phyloP scores from a whole-genome alignment of 1,140 invertebrate species.

The Gonioctena quinquepunctata region DNA sequence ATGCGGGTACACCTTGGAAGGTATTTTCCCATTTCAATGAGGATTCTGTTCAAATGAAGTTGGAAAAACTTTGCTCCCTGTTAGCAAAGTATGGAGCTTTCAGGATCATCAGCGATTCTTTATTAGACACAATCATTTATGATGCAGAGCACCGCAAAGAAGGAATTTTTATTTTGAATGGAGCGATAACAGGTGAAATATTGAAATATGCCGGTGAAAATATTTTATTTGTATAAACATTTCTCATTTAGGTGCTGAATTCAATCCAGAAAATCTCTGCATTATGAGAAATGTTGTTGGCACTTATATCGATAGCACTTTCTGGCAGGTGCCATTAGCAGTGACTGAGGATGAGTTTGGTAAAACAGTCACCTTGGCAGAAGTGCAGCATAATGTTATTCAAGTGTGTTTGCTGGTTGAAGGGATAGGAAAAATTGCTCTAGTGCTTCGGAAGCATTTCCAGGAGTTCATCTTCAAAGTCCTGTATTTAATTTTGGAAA shows the following conservation, averaged over 20 bases:
- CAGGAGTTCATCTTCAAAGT: constrained; percentile 64
- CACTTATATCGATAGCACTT: constrained; percentile 59
- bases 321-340: constrained; percentile 64
- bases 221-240: no score
- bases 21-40: constrained; percentile 60
- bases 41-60: constrained; percentile 54
- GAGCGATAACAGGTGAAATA: constrained; percentile 59
- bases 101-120: constrained; percentile 60
- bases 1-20: constrained; percentile 58
- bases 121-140: constrained; percentile 61
- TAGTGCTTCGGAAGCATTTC: constrained; percentile 57
- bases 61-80: constrained; percentile 57
- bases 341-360: constrained; percentile 38
- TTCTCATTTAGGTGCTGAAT: constrained; percentile 44
- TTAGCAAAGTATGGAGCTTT: constrained; percentile 60
- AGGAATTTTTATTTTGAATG: constrained; percentile 60
- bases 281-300: constrained; percentile 59
- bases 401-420: constrained; percentile 66
- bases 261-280: constrained; percentile 28
- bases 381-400: constrained; percentile 65
- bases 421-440: constrained; percentile 65
- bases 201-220: neutral
- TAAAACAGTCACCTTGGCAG: constrained; percentile 45
- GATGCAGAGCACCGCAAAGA: constrained; percentile 58
- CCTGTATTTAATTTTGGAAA: constrained; percentile 69